Base-by-base conservation (phyloP, 2,113 vertebrate species). In the Anarrhichthys ocellatus region DNA sequence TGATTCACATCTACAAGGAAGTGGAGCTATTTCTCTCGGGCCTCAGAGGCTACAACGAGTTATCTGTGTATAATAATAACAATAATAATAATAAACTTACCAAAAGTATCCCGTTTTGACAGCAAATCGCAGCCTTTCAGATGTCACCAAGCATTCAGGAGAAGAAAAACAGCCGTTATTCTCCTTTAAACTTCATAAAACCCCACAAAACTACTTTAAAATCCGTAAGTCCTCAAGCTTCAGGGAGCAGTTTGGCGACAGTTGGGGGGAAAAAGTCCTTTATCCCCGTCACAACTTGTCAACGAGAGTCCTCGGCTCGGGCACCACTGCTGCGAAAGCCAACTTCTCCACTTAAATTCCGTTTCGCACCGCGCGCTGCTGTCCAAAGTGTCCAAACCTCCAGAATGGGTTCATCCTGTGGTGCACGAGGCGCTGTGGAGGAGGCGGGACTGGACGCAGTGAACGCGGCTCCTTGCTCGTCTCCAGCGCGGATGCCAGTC, bases 311-410 rank as follows among this genome's bases (percentile, higher is more conserved):
- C 59, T 76, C 71, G 4, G 70, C 79, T 78, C 61, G 71, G 61
- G 63, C 75, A 42, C 75, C 46, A 80, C 78, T 22, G 54, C 73
- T 38, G 38, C 17, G 40, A 81, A 62, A 44, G 8, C 15, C 83
- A 81, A 90, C 78, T 89, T 80, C 78, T 82, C 29, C 69, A 40
- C 86, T 58, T 80, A 88, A 79, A 91, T 90, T 85, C 92, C 1
- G 83, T 54, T 58, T 42, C 22, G 50, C 69, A 4, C 27, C 10
- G 76, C 58, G 82, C 74, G 80, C 85, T 69, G 88, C 78, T 52
- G 71, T 68, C 88, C 91, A 22, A 65, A 44, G 70, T 59, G 87
- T 88, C 88, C 87, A 34, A 61, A 52, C 5, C 61, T 78, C 84
- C 85, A 15, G 65, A 17, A 3, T 0, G 34, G 78, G 65, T 38